Evolutionary conservation across 2,113 vertebrate species (phyloP).

Genomic region (Pardalotus punctatus): DNA sequence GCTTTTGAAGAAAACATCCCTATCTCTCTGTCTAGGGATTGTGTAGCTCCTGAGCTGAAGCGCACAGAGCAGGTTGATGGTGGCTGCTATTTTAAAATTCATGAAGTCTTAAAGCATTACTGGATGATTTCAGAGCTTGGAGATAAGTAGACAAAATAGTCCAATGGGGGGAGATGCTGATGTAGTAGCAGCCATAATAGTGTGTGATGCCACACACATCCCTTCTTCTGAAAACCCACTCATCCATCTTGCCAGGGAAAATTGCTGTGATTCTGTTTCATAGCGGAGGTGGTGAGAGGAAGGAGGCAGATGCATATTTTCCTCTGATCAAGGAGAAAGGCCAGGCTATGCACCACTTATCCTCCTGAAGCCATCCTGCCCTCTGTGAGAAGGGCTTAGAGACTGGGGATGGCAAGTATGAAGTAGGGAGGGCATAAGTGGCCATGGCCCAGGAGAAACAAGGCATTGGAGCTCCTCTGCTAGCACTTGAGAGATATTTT

Average conservation of each 20-base stretch:
- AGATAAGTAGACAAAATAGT: constrained; percentile 47
- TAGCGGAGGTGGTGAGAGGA: neutral
- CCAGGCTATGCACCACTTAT: neutral
- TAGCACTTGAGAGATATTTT: neutral
- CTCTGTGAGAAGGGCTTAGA: neutral
- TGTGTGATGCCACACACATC: neutral
- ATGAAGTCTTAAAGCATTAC: neutral
- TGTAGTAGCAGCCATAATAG: constrained; percentile 39
- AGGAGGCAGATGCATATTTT: neutral
- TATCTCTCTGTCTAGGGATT: neutral
- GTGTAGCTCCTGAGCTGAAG: neutral
- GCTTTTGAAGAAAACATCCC: neutral
- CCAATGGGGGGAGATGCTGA: neutral
- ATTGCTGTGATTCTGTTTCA: constrained; percentile 18
- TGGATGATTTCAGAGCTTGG: neutral
- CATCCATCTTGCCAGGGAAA: neutral
- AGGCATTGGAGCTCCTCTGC: neutral
- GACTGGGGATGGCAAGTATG: neutral
- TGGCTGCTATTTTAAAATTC: constrained; percentile 37
- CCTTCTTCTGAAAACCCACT: constrained; percentile 26
- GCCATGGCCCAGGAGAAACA: neutral
- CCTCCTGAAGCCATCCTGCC: neutral
- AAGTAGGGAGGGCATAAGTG: neutral
- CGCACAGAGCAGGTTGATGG: neutral
- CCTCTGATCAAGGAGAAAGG: neutral